A percentile compares a stretch with the other conserved stretches of the same genome.
Conservation (phyloP, 2,113 vertebrate species). For the Gambusia affinis region DNA sequence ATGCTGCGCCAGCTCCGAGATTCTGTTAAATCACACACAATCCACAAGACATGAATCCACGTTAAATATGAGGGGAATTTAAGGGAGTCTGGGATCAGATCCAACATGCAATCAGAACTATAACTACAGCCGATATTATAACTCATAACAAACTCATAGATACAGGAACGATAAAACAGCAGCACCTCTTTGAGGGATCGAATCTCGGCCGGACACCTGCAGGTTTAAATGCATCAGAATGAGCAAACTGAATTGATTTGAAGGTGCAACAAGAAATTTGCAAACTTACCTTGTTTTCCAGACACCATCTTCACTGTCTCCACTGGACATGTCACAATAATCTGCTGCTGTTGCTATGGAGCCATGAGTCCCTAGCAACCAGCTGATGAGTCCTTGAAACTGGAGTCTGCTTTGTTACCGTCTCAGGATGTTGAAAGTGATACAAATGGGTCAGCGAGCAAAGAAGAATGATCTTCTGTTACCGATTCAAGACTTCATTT, state of each 20-base stretch:
- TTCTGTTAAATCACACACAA: slow-evolving; percentile 52
- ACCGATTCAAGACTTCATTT: not conserved
- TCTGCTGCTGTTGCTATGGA: slow-evolving; percentile 51
- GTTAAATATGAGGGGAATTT: slow-evolving; percentile 8
- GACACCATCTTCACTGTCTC: slow-evolving; percentile 47
- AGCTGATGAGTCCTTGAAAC: slow-evolving; percentile 58
- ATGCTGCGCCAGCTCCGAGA: slow-evolving; percentile 70
- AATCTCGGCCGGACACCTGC: slow-evolving; percentile 50
- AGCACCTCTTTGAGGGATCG: slow-evolving; percentile 68
- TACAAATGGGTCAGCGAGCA: slow-evolving; percentile 16
- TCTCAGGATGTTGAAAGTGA: slow-evolving; percentile 34
- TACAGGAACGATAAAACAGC: not conserved
- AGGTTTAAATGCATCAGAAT: not conserved
- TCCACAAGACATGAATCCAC: slow-evolving; percentile 24
- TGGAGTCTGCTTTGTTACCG: slow-evolving; percentile 27
- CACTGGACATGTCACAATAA: slow-evolving; percentile 19
- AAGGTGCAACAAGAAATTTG: not conserved
- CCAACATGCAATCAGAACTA: not conserved
- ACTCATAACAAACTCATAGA: not conserved
- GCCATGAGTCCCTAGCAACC: slow-evolving; percentile 61
- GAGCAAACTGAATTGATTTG: accelerated
- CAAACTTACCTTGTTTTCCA: slow-evolving; percentile 52
- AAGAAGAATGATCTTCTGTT: not conserved
- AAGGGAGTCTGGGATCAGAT: not conserved
- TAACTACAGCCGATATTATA: not conserved